Evolutionary conservation across 2,888 invertebrate genomes (phyloP), one percentile per base, ranked within the genome.

Genomic region (Sphecodes monilicornis): DNA sequence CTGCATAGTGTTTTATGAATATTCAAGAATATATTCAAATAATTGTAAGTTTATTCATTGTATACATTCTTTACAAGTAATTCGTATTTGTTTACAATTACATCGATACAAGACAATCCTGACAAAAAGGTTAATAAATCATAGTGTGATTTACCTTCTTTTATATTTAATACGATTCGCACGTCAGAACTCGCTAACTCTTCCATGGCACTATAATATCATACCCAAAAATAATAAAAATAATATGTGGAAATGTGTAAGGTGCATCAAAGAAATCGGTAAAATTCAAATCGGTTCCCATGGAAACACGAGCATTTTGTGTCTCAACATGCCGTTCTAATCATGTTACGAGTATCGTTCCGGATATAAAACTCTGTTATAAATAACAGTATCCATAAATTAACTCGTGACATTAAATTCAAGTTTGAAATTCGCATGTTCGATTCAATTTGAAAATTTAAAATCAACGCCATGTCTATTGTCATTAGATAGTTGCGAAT

Each of bases 151-250:
- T 86, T 86, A 96, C 97, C 97, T 95, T 97, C 97, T 94, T 96
- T 96, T 46, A 97, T 95, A 85, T 96, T 96, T 76, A 97, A 94
- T 85, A 97, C 96, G 89, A 97, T 96, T 94, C 97, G 96, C 82
- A 97, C 96, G 91, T 96, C 96, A 84, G 96, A 96, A 85, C 96
- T 96, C 80, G 95, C 94, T 88, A 97, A 94, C 92, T 97, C 96
- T 91, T 97, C 96, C 97, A 97, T 97, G 90, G 68, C 77, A 81
- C 97, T 90, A 57, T 84, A 85, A 77, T 83, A 78, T 76, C 76
- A 78, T 74, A 79, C 71, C 78, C 78, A 86, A 72, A 86, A 88
- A 87, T 71, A 60, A 32, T 79, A 74, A 72, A 80, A 87, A 87
- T 71, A 87, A 86, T 77, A 76, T 50, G 29, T 46, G 46, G n/a